A percentile compares a stretch with the other conserved stretches of the same genome.
phyloP scores from a whole-genome alignment of 2,888 invertebrate species.

The Plutella xylostella region DNA sequence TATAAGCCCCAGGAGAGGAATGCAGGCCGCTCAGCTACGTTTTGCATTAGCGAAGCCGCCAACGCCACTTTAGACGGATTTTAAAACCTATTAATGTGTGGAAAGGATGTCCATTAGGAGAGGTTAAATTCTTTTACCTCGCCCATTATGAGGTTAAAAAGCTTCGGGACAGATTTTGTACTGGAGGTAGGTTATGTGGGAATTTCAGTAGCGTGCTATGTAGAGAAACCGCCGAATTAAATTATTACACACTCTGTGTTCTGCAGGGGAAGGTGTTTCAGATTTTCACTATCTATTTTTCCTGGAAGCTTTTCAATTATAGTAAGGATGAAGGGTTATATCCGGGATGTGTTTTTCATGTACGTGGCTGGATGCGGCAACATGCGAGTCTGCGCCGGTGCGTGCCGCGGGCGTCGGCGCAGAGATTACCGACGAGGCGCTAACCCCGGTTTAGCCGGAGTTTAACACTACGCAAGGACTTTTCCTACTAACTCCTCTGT shows the following conservation, averaged over 20 bases:
- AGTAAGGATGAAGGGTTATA: too few species aligned
- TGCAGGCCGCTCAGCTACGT: constrained; percentile 15
- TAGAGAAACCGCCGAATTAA: too few species aligned
- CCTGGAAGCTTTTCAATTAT: too few species aligned
- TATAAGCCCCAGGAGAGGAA: neutral
- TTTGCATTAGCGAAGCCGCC: constrained; percentile 21
- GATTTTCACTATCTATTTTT: too few species aligned
- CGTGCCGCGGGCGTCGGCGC: constrained; percentile 38
- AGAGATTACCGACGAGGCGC: constrained; percentile 39
- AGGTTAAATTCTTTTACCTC: constrained; percentile 40
- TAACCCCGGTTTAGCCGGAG: constrained; percentile 43
- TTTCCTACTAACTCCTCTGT: too few species aligned
- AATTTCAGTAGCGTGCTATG: too few species aligned
- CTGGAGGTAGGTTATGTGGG: too few species aligned
- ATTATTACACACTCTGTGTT: too few species aligned
- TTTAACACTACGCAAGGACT: constrained; percentile 26
- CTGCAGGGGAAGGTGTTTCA: too few species aligned
- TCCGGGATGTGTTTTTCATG: too few species aligned
- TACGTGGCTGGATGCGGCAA: too few species aligned
- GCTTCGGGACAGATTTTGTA: constrained; percentile 4
- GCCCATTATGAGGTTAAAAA: constrained; percentile 25
- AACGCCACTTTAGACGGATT: constrained; percentile 29
- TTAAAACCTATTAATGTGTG: constrained; percentile 48
- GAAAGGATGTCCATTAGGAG: constrained; percentile 49
- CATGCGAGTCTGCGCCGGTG: too few species aligned